These are phyloP conservation scores for Graphium colonna DNA, from an alignment of 2,888 invertebrate genomes.

Conservation along the genomic window DNA sequence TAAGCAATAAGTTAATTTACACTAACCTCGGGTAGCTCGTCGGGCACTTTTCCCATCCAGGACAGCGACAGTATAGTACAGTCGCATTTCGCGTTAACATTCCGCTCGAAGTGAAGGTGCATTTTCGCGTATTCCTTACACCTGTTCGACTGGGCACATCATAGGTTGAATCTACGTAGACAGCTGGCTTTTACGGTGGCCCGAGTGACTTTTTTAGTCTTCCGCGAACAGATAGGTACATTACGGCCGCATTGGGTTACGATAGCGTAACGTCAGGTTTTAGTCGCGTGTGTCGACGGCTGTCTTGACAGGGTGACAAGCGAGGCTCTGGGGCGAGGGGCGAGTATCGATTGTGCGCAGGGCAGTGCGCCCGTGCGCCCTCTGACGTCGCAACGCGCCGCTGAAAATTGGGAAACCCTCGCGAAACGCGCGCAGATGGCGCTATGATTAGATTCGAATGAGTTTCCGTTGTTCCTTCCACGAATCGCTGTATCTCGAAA, in stretches of 20 bases:
- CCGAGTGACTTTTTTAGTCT: no score
- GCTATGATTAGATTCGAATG: slow-evolving; percentile 34
- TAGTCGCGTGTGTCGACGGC: slow-evolving; percentile 38
- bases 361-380: slow-evolving; percentile 50
- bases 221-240: slow-evolving; percentile 31
- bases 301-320: slow-evolving; percentile 66
- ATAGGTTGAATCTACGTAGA: no score
- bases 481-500: neutral
- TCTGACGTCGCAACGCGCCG: slow-evolving; percentile 43
- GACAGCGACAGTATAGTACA: slow-evolving; percentile 96
- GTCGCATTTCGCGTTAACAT: slow-evolving; percentile 95
- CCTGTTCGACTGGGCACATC: slow-evolving; percentile 35
- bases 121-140: slow-evolving; percentile 74
- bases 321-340: slow-evolving; percentile 41
- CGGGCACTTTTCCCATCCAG: slow-evolving; percentile 99
- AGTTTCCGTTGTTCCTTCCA: slow-evolving; percentile 17
- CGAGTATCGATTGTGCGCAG: slow-evolving; percentile 69
- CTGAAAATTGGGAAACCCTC: slow-evolving; percentile 52
- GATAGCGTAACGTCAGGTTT: slow-evolving; percentile 20
- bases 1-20: neutral
- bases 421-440: slow-evolving; percentile 57
- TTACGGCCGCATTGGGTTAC: slow-evolving; percentile 21
- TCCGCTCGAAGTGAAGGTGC: slow-evolving; percentile 98
- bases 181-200: no score
- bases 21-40: slow-evolving; percentile 94